These are phyloP conservation scores for Crenichthys baileyi DNA, from an alignment of 2,797 vertebrate species.

Conservation along the genomic window DNA sequence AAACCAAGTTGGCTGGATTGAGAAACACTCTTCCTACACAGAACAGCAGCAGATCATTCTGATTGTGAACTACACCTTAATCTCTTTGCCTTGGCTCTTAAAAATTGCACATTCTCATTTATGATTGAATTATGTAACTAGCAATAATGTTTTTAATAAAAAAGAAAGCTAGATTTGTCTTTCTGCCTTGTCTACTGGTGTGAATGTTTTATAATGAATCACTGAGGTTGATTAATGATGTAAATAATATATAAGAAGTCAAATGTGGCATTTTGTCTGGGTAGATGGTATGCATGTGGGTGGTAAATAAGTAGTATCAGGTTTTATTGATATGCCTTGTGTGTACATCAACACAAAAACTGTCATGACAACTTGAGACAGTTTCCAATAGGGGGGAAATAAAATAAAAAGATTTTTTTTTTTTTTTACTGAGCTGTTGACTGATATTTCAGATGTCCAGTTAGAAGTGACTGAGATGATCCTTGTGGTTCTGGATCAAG, in stretches of 20 bases:
- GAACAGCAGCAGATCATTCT: constrained; percentile 34
- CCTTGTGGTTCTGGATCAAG: not conserved
- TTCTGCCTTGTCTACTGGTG: constrained; percentile 34
- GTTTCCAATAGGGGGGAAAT: no score
- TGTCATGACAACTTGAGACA: no score
- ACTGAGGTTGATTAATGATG: not conserved
- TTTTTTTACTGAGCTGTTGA: not conserved
- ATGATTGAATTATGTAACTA: constrained; percentile 84
- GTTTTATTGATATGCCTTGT: no score
- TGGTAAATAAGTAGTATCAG: no score
- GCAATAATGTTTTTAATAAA: constrained; percentile 87
- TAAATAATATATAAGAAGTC: not conserved
- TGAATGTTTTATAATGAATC: not conserved
- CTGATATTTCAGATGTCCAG: not conserved
- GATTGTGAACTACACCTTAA: constrained; percentile 74
- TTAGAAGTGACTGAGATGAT: not conserved
- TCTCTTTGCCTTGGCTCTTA: constrained; percentile 82
- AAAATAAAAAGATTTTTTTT: not conserved
- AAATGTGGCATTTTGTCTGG: not conserved
- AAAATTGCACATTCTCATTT: constrained; percentile 84
- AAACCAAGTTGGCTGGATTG: constrained; percentile 60
- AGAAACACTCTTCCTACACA: constrained; percentile 45
- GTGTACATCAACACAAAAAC: not conserved
- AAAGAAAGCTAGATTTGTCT: constrained; percentile 74
- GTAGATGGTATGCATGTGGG: no score